Base-by-base conservation (phyloP, 2,797 vertebrate species). In the Siniperca undulata region DNA sequence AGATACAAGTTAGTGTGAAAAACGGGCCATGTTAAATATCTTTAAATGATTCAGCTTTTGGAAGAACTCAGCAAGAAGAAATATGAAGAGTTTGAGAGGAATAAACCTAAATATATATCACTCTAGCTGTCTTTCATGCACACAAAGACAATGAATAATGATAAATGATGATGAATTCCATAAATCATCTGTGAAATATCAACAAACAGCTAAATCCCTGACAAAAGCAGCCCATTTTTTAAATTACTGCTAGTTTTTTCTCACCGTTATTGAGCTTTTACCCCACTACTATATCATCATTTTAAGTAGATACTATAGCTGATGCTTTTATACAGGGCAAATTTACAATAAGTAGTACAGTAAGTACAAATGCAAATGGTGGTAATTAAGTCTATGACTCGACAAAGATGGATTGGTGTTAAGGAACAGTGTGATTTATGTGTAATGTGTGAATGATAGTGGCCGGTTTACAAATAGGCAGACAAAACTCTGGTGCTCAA, bases 371-470 rank as follows among this genome's bases (percentile, higher is more conserved):
- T 24, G 24, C 13, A 30, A 42, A 42, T 42, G 48, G 36, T 53
- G 20, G 14, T 60, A 71, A 53, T 65, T 74, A 30, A 66, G 13
- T 53, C 50, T 50, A 24, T 38, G 3, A 42, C 14, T 22, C 38
- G 65, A 36, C 22, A 74, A 58, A 77, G 42, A 72, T 19, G 2
- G 3, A 0, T n/a, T 56, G 38, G 20, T 69, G 12, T 56, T 72
- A 44, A 30, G 20, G 5, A 85, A 55, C 30, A 52, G 42, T 81
- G 58, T 62, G 4, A 65, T 66, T 52, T 65, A 40, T 52, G 22
- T 10, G 36, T 67, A 68, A 82, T 52, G 64, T 66, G 24, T 80
- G 24, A 80, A 68, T 60, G 56, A 71, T 12, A 53, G 5, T 53
- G 30, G 58, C 7, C 0, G 0, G 3, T 11, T 36, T 58, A 1